phyloP scores from a whole-genome alignment of 2,797 vertebrate genomes.

The Pampus argenteus region DNA sequence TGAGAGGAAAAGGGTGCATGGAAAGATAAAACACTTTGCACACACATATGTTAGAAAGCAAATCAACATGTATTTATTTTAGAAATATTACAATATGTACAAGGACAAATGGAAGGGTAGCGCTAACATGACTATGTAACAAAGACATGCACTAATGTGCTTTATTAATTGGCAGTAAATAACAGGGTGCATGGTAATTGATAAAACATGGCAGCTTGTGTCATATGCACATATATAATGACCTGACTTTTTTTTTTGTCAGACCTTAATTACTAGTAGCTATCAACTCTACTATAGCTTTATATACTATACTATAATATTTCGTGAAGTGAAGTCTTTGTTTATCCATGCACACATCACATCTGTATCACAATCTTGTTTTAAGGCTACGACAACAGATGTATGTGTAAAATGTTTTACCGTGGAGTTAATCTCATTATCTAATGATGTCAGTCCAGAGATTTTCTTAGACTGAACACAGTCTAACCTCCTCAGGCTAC shows the following conservation, averaged over 20 bases:
- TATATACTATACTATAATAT: too few species aligned
- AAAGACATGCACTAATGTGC: neutral
- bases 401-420: neutral
- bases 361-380: conserved; percentile 11
- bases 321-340: too few species aligned
- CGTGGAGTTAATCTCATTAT: neutral
- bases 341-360: too few species aligned
- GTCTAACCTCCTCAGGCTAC: neutral
- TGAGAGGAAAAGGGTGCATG: neutral
- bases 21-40: neutral
- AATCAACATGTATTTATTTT: conserved; percentile 4
- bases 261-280: neutral
- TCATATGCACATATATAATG: neutral
- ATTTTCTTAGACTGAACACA: conserved; percentile 1
- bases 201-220: neutral
- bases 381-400: neutral
- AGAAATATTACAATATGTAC: neutral
- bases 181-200: neutral
- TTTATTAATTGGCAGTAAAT: neutral
- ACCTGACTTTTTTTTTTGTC: neutral
- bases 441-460: neutral
- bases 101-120: neutral
- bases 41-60: neutral
- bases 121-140: neutral
- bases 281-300: too few species aligned